These are phyloP conservation scores for Luidia sarsii DNA, from an alignment of 53 echinoderm and acorn worm species.

Conservation along the genomic window DNA sequence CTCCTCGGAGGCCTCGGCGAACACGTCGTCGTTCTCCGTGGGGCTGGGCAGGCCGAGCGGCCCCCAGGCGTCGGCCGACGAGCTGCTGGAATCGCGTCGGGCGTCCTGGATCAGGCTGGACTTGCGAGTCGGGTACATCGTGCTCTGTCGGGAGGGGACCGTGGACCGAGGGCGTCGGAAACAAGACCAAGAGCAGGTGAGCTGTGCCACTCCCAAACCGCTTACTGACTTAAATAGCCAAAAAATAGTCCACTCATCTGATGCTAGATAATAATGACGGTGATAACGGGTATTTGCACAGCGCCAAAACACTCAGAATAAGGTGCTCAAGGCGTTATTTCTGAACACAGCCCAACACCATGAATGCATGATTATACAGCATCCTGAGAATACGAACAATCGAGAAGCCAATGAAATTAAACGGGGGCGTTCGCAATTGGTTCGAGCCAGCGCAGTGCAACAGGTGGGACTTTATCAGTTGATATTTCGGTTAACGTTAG, in stretches of 20 bases:
- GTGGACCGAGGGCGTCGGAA: neutral
- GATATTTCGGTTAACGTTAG: too few species aligned
- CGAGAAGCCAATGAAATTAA: too few species aligned
- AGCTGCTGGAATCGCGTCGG: constrained; percentile 81
- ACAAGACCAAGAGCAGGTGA: neutral
- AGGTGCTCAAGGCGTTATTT: too few species aligned
- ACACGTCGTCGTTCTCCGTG: constrained; percentile 94
- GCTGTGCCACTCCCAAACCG: neutral
- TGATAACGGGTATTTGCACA: neutral
- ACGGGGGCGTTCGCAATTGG: too few species aligned
- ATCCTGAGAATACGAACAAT: too few species aligned
- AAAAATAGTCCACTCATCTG: neutral
- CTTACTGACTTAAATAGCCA: neutral
- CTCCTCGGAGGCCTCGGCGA: constrained; percentile 61
- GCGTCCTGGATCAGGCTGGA: constrained; percentile 96
- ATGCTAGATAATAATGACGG: neutral
- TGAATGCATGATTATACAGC: too few species aligned
- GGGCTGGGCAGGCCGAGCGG: constrained; percentile 67
- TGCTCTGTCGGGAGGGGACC: constrained; percentile 46
- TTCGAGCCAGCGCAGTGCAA: too few species aligned
- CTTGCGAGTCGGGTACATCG: constrained; percentile 83
- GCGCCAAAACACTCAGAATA: neutral
- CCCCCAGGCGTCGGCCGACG: constrained; percentile 79
- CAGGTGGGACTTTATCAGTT: too few species aligned
- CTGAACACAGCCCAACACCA: too few species aligned